Base-by-base conservation (phyloP, 2,113 vertebrate genomes). In the Numida meleagris region DNA sequence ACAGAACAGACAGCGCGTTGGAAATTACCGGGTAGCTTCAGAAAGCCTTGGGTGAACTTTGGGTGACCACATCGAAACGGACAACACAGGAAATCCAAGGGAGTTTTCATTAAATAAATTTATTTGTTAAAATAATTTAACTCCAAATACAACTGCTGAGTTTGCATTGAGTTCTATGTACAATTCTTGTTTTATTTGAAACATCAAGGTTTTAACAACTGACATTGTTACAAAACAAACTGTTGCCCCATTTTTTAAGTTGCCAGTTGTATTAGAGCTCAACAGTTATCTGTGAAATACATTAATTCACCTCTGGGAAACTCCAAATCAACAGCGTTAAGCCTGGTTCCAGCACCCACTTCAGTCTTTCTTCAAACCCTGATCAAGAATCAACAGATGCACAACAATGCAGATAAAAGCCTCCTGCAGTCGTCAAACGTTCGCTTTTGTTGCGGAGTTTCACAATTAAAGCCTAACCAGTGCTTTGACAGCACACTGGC, bases 121-220 rank as follows among this genome's bases (percentile, higher is more conserved):
- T 98, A 98, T 98, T 98, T 98, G 97, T 98, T 98, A 98, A 98
- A 98, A 98, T 98, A 98, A 98, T 98, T 98, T 98, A 98, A 98
- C 98, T 98, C 97, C 98, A 98, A 98, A 98, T 98, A 98, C 98
- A 98, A 98, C 98, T 97, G 98, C 96, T 98, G 97, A 97, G 97
- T 98, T 98, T 98, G 98, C 98, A 98, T 98, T 95, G 97, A 98
- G 97, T 98, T 98, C 95, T 98, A 97, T 98, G 96, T 98, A 98
- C 97, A 98, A 96, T 97, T 97, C 96, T 97, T 97, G 95, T 97
- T 98, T 96, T 97, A 98, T 97, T 96, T 96, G 97, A 98, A 98
- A 98, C 97, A 97, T 96, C 96, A 97, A 97, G 96, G 95, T 97
- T 96, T 97, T 97, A 97, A 98, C 97, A 97, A 97, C 97, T 97